Evolutionary conservation across 2,888 invertebrate species (phyloP).

Genomic region (Macrophya alboannulata): DNA sequence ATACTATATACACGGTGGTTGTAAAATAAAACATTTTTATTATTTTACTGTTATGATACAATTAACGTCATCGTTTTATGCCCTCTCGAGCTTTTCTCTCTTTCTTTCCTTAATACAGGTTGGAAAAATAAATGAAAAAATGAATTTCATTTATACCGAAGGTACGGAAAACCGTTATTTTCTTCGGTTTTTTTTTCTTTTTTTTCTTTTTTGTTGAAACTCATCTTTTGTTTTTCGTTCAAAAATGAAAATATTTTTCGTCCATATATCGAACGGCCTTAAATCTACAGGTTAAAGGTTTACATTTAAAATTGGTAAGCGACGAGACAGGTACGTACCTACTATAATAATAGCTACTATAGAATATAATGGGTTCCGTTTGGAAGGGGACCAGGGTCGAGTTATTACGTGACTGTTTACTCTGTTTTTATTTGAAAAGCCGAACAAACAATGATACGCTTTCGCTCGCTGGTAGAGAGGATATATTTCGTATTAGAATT

Average conservation of each 20-base stretch:
- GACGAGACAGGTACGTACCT: not conserved
- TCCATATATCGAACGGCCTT: not conserved
- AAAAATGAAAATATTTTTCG: not conserved
- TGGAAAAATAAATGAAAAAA: not conserved
- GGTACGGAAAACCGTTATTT: not conserved
- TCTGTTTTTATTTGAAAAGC: conserved; percentile 21
- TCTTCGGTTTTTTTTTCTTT: not conserved
- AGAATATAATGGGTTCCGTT: not conserved
- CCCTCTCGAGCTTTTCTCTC: not conserved
- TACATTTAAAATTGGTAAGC: not conserved
- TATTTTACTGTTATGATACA: conserved; percentile 6
- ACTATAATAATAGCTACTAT: not conserved
- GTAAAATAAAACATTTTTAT: conserved; percentile 22
- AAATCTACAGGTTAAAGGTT: not conserved
- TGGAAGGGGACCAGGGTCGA: not conserved
- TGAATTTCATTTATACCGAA: not conserved
- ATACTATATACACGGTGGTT: not conserved
- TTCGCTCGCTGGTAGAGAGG: not conserved
- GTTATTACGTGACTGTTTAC: conserved; percentile 20
- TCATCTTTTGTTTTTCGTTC: not conserved
- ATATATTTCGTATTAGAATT: conserved; percentile 28
- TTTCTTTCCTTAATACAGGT: not conserved
- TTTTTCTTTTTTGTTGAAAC: too few species aligned
- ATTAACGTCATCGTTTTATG: conserved; percentile 32
- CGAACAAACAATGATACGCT: conserved; percentile 44